Conservation (phyloP, 2,888 invertebrate genomes). For the Hirtodrosophila confusa region DNA sequence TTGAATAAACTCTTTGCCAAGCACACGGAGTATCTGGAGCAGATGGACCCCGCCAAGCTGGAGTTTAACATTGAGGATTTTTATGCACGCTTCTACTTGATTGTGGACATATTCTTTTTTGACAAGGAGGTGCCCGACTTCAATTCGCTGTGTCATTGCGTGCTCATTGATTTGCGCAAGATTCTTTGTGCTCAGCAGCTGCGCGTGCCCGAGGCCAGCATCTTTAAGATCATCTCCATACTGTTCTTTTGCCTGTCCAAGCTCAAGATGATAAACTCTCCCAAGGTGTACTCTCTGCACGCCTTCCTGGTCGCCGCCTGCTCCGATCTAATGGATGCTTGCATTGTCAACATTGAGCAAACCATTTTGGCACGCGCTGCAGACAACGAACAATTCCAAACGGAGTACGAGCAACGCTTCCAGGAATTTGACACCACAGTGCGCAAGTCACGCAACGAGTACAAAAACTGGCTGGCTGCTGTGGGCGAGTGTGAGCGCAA, state of each 20-base stretch:
- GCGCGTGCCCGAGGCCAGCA: conserved; percentile 86
- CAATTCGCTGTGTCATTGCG: conserved; percentile 88
- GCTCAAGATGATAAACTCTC: conserved; percentile 89
- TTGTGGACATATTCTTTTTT: conserved; percentile 85
- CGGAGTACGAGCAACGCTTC: conserved; percentile 79
- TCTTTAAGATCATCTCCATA: conserved; percentile 93
- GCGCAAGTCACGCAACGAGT: conserved; percentile 83
- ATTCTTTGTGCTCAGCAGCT: conserved; percentile 88
- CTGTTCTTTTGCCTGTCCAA: conserved; percentile 92
- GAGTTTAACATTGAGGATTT: conserved; percentile 85
- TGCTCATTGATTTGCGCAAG: conserved; percentile 90
- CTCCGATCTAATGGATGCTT: conserved; percentile 86
- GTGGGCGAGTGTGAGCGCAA: conserved; percentile 81
- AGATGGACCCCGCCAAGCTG: conserved; percentile 84
- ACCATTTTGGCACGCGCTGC: conserved; percentile 79
- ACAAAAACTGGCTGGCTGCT: conserved; percentile 81
- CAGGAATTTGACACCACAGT: conserved; percentile 82
- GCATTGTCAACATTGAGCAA: conserved; percentile 85
- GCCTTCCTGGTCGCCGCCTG: conserved; percentile 93
- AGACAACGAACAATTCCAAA: conserved; percentile 82
- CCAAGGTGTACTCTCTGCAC: conserved; percentile 91
- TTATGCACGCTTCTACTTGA: conserved; percentile 85
- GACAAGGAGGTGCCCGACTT: conserved; percentile 87
- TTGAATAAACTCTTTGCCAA: conserved; percentile 90
- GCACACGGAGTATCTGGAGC: conserved; percentile 87